A percentile compares a stretch with the other conserved stretches of the same genome.
These are phyloP conservation scores for Macropodus opercularis DNA, from an alignment of 2,797 vertebrate species.

Conservation along the genomic window DNA sequence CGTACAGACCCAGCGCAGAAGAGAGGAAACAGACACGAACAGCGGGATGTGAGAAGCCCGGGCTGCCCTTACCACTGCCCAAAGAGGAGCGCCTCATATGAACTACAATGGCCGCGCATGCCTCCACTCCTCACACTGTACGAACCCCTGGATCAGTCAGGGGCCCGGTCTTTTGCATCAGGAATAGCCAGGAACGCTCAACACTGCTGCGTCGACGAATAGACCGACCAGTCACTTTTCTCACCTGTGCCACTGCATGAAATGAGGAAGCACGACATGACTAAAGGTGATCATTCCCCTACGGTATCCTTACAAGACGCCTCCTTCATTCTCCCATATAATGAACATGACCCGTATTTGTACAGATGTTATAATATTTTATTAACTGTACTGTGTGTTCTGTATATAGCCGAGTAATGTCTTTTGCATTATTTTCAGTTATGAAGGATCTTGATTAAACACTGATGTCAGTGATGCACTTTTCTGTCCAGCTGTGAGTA, in stretches of 20 bases:
- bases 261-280: conserved; percentile 8
- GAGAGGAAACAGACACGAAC: conserved; percentile 82
- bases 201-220: not conserved
- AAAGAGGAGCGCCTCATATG: conserved; percentile 92
- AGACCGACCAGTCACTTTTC: not conserved
- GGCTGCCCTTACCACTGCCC: conserved; percentile 84
- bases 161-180: conserved; percentile 15
- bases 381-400: conserved; percentile 40
- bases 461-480: conserved; percentile 50
- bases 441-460: conserved; percentile 44
- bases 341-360: conserved; percentile 44
- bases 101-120: conserved; percentile 52
- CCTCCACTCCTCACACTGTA: not conserved
- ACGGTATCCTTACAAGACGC: conserved; percentile 19
- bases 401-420: conserved; percentile 25
- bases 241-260: conserved; percentile 8
- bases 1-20: conserved; percentile 87
- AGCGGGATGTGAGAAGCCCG: conserved; percentile 72
- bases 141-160: not conserved
- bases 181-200: conserved; percentile 1
- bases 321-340: conserved; percentile 9
- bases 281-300: not conserved
- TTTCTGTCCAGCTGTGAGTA: conserved; percentile 31
- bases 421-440: conserved; percentile 17
- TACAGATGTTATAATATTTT: conserved; percentile 33